Evolutionary conservation across 2,797 vertebrate genomes (phyloP).

Genomic region (Melopsittacus undulatus): DNA sequence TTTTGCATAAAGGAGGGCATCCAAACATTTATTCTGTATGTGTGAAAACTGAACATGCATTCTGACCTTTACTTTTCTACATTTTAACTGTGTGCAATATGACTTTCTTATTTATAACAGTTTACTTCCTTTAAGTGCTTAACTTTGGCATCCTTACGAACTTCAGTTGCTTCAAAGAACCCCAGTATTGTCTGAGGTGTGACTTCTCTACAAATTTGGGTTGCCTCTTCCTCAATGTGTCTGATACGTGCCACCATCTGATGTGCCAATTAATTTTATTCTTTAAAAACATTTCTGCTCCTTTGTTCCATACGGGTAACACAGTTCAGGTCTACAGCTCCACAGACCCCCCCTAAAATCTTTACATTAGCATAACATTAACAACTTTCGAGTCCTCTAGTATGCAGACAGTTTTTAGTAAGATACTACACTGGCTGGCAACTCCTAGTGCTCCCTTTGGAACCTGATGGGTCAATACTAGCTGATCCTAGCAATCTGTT

Average conservation of each 20-base stretch:
- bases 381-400: neutral
- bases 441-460: neutral
- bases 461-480: neutral
- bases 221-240: neutral
- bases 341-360: neutral
- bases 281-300: neutral
- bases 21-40: neutral
- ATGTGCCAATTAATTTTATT: neutral
- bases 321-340: neutral
- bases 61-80: neutral
- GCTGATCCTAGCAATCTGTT: neutral
- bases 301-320: neutral
- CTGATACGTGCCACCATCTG: neutral
- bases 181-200: neutral
- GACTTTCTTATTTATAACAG: neutral
- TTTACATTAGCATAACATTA: neutral
- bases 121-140: neutral
- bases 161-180: neutral
- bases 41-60: neutral
- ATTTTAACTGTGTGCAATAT: neutral
- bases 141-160: neutral
- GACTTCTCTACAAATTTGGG: neutral
- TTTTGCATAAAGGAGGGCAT: neutral
- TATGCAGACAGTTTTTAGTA: neutral
- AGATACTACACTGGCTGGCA: neutral